Percentiles rank a stretch among this genome's conserved stretches.
Evolutionary conservation across 2,113 vertebrate genomes (phyloP).

Genomic region (Gymnobelideus leadbeateri): DNA sequence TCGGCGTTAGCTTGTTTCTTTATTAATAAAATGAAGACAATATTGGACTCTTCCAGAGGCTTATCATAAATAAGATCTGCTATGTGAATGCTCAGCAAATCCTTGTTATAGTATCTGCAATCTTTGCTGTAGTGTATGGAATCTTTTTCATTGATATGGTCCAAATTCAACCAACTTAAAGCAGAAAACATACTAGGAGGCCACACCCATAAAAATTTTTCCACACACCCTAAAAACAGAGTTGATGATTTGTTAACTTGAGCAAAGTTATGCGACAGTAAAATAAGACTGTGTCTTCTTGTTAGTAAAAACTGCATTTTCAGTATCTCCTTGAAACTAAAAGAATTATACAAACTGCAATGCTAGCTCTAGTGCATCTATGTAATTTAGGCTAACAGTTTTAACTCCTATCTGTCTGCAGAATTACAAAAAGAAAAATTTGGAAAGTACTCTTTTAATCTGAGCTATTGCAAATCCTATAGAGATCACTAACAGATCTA

Average conservation of each 20-base stretch:
- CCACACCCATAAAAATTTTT: background rate
- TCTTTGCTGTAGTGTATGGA: background rate
- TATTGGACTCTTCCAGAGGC: background rate
- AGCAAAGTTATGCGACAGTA: background rate
- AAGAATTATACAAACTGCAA: background rate
- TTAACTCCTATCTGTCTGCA: background rate
- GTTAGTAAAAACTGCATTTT: background rate
- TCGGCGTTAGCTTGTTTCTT: slow-evolving; percentile 5
- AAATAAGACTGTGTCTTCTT: background rate
- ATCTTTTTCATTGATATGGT: background rate
- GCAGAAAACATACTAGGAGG: background rate
- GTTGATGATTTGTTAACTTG: background rate
- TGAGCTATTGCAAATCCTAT: background rate
- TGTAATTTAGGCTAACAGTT: background rate
- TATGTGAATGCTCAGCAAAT: background rate
- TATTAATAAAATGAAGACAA: slow-evolving; percentile 17
- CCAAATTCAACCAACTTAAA: background rate
- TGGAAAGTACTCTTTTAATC: background rate
- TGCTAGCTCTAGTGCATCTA: background rate
- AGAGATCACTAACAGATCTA: background rate
- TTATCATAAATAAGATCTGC: background rate
- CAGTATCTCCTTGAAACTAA: background rate
- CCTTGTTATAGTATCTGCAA: background rate
- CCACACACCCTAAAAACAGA: background rate
- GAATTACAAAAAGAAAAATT: background rate